Evolutionary conservation across 2,113 vertebrate species (phyloP), one percentile per base, ranked within the genome.

Genomic region (Sus scrofa): DNA sequence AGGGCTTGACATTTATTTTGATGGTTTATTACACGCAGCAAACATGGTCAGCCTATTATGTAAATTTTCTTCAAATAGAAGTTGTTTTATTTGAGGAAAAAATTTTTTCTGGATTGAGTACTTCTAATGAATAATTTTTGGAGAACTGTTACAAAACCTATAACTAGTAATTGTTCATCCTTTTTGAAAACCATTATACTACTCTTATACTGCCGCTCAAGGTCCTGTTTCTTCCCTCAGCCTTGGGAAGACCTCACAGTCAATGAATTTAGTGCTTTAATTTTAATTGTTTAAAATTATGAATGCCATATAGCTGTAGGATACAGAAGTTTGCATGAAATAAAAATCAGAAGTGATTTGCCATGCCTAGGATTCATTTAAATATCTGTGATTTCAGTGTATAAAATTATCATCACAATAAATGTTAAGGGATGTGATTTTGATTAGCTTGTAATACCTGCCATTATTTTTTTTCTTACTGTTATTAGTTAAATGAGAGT

Each of bases 51-150:
- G 19, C 20, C 67, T 97, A 79, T 97, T 91, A 6, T 86, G 22
- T 56, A 79, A 88, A 92, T 27, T 56, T 96, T 90, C 26, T 79
- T 95, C 15, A 58, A 77, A 65, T 75, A 85, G 79, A 19, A 97
- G 74, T 97, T 98, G 75, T 96, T 97, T 97, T 92, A 95, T 97
- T 96, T 98, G 96, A 97, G 92, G 92, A 68, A 84, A 92, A 92
- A 88, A 92, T 97, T 2, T 96, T 96, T 98, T 97, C 97, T 96
- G 77, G 74, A 89, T 89, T 93, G 65, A 97, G 86, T 97, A 96
- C 90, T 98, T 98, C 96, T 97, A 95, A 96, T 92, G 94, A 74
- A 7, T 93, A 91, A 2, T 52, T 92, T 96, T 88, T 94, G 87
- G 96, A 95, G 83, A 95, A n/a, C 14, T 74, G 8, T 18, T 96